Evolutionary conservation across 2,797 vertebrate species (phyloP).

Genomic region (Pterois miles): DNA sequence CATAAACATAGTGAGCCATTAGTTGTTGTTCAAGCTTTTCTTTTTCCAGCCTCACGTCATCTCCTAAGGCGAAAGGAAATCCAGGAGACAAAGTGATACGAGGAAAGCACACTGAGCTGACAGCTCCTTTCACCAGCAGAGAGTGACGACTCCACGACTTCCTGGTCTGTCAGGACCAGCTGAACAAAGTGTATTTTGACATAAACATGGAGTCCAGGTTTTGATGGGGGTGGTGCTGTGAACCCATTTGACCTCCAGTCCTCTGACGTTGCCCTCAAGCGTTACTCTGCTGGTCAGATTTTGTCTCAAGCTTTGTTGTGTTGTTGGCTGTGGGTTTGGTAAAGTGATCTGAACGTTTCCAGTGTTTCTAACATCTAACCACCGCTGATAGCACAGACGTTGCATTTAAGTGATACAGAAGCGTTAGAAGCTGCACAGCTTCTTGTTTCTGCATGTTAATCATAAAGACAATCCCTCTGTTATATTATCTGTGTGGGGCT

Average conservation of each 20-base stretch:
- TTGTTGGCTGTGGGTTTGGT: constrained; percentile 15
- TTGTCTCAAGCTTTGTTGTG: constrained; percentile 16
- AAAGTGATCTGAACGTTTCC: constrained; percentile 31
- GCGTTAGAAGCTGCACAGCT: constrained; percentile 5
- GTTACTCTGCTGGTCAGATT: neutral
- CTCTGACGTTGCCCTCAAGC: neutral
- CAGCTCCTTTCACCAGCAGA: constrained; percentile 45
- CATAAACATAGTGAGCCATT: neutral
- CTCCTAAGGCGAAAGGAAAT: constrained; percentile 59
- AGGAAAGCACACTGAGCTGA: constrained; percentile 29
- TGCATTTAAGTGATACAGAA: constrained; percentile 1
- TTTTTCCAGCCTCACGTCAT: constrained; percentile 13
- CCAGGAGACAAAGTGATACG: constrained; percentile 36
- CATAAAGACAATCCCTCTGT: constrained; percentile 44
- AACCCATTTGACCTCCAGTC: constrained; percentile 48
- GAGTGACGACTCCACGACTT: constrained; percentile 51
- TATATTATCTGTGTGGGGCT: constrained; percentile 47
- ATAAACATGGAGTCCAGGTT: constrained; percentile 49
- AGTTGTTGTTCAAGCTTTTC: constrained; percentile 4
- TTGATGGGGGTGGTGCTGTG: constrained; percentile 33
- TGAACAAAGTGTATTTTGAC: constrained; percentile 50
- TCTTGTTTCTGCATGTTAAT: constrained; percentile 20
- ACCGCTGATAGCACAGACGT: neutral
- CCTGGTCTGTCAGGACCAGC: constrained; percentile 31
- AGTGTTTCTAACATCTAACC: neutral